Conservation (phyloP, 2,797 vertebrate genomes). For the Malacoraja senta region DNA sequence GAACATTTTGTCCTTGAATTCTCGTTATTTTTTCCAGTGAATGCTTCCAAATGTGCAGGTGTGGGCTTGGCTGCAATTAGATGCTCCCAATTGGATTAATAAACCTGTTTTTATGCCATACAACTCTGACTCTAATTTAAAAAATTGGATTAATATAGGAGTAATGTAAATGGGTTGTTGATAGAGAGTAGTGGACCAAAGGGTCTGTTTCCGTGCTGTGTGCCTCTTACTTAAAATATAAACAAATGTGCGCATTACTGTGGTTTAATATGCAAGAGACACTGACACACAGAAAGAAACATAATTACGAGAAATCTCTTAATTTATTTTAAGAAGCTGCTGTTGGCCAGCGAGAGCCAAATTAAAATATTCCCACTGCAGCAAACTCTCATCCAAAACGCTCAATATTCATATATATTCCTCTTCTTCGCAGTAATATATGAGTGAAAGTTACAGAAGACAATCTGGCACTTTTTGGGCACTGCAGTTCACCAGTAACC, state of each 20-base stretch:
- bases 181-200: too few relatives aligned
- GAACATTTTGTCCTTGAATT: too few relatives aligned
- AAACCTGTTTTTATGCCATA: too few relatives aligned
- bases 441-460: not conserved
- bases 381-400: not conserved
- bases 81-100: too few relatives aligned
- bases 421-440: not conserved
- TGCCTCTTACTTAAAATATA: not conserved
- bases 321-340: too few relatives aligned
- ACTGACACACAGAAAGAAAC: not conserved
- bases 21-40: too few relatives aligned
- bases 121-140: too few relatives aligned
- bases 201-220: too few relatives aligned
- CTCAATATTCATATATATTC: conserved; percentile 7
- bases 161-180: too few relatives aligned
- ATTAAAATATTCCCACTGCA: not conserved
- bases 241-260: not conserved
- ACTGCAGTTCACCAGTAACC: not conserved
- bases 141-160: too few relatives aligned
- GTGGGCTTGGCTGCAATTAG: too few relatives aligned
- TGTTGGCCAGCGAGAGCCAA: not conserved
- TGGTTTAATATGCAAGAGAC: not conserved
- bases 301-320: not conserved
- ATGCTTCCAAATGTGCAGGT: too few relatives aligned
- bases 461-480: not conserved